Evolutionary conservation across 2,797 vertebrate genomes (phyloP).

Genomic region (Poliocrania exsul): DNA sequence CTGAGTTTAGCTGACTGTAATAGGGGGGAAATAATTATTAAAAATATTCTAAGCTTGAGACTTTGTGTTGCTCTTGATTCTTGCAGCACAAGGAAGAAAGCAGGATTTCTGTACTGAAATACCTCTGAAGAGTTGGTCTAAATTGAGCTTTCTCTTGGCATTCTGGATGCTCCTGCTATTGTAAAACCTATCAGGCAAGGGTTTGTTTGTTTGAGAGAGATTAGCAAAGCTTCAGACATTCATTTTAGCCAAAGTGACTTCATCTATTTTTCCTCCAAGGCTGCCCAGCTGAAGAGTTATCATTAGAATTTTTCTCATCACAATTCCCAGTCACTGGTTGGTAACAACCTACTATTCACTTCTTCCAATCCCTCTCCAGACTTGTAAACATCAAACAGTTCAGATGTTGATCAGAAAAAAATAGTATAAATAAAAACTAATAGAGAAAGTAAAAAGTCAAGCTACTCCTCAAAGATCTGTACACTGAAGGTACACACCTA

Average conservation of each 20-base stretch:
- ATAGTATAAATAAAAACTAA: neutral
- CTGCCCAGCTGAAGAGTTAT: slow-evolving; percentile 35
- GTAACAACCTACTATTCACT: neutral
- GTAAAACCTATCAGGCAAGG: slow-evolving; percentile 32
- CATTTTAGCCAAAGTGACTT: slow-evolving; percentile 57
- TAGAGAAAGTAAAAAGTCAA: neutral
- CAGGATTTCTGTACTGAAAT: neutral
- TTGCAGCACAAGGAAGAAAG: neutral
- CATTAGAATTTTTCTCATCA: slow-evolving; percentile 7
- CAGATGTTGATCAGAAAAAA: neutral
- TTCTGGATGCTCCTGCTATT: slow-evolving; percentile 4
- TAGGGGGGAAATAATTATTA: neutral
- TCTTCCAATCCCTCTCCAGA: neutral
- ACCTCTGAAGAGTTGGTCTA: neutral
- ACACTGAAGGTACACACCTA: neutral
- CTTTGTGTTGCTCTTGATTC: neutral
- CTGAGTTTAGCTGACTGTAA: slow-evolving; percentile 6
- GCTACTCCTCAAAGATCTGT: neutral
- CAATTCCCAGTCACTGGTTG: neutral
- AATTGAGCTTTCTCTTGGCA: neutral
- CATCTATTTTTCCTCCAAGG: slow-evolving; percentile 55
- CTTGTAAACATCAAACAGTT: neutral
- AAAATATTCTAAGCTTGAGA: neutral
- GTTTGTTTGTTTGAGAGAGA: slow-evolving; percentile 24
- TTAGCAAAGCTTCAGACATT: slow-evolving; percentile 25